These are phyloP conservation scores for Oegoconia quadripuncta DNA, from an alignment of 2,888 invertebrate genomes.

Conservation along the genomic window DNA sequence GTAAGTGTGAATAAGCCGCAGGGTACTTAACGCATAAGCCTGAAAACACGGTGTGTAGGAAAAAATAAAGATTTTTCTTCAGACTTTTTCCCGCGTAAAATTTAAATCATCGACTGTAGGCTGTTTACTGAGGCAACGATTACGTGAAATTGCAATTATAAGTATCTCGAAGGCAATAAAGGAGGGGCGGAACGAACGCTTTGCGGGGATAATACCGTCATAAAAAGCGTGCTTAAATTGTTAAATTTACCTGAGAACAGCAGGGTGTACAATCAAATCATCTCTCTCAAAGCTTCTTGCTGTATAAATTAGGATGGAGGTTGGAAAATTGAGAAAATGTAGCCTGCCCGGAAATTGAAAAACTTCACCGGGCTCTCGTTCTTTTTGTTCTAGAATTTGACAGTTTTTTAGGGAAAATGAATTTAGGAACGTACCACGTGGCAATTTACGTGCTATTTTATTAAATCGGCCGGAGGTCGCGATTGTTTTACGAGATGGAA, in stretches of 20 bases:
- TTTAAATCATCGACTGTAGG: slow-evolving; percentile 21
- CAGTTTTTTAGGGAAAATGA: slow-evolving; percentile 44
- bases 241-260: slow-evolving; percentile 67
- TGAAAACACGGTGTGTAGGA: background rate
- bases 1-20: slow-evolving; percentile 6
- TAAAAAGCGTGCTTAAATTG: slow-evolving; percentile 66
- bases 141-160: slow-evolving; percentile 49
- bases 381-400: slow-evolving; percentile 62
- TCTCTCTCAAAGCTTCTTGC: slow-evolving; percentile 60
- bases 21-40: slow-evolving; percentile 4
- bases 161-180: slow-evolving; percentile 48
- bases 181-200: slow-evolving; percentile 40
- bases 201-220: slow-evolving; percentile 54
- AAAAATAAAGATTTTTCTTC: background rate
- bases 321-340: slow-evolving; percentile 65
- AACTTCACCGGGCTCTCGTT: slow-evolving; percentile 55
- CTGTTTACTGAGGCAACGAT: slow-evolving; percentile 40
- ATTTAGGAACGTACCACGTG: slow-evolving; percentile 35
- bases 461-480: slow-evolving; percentile 28
- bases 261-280: slow-evolving; percentile 67
- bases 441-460: slow-evolving; percentile 41
- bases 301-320: slow-evolving; percentile 64
- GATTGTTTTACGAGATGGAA: slow-evolving; percentile 22
- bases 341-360: slow-evolving; percentile 73
- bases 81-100: slow-evolving; percentile 4